phyloP scores from a whole-genome alignment of 37 sponge, comb jelly and placozoan species.

The Crambe crambe region DNA sequence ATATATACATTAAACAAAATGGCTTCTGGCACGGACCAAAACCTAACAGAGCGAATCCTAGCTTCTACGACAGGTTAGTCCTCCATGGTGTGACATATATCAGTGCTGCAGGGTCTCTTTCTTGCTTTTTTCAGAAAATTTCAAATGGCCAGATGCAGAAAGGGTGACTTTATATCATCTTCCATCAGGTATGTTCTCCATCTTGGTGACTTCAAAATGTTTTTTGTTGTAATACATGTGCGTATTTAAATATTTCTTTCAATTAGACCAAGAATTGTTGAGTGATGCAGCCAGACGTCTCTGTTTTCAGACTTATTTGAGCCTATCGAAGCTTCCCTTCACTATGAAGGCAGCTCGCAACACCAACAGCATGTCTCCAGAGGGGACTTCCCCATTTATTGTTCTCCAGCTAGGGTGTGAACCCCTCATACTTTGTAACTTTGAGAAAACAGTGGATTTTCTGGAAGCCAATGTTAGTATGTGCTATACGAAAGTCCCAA shows the following conservation, averaged over 20 bases:
- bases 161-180: not conserved
- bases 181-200: not conserved
- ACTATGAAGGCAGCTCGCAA: not conserved
- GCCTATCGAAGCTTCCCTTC: not conserved
- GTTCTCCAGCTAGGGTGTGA: not conserved
- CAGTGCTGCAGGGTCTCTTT: too few relatives aligned
- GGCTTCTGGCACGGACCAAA: not conserved
- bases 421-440: not conserved
- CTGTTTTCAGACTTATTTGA: not conserved
- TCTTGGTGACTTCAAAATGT: not conserved
- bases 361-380: not conserved
- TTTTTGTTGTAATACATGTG: not conserved
- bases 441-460: not conserved
- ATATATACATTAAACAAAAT: not conserved
- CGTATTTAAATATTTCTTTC: not conserved
- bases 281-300: not conserved
- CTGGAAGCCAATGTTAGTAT: not conserved
- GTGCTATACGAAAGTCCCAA: not conserved
- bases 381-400: conserved; percentile 5
- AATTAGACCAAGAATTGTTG: not conserved
- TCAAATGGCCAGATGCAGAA: conserved; percentile 4
- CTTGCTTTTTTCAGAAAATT: not conserved
- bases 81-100: too few relatives aligned
- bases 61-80: not conserved
- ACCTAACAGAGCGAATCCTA: not conserved